These are phyloP conservation scores for Parauchenoglanis ngamensis DNA, from an alignment of 2,797 vertebrate genomes.

Conservation along the genomic window DNA sequence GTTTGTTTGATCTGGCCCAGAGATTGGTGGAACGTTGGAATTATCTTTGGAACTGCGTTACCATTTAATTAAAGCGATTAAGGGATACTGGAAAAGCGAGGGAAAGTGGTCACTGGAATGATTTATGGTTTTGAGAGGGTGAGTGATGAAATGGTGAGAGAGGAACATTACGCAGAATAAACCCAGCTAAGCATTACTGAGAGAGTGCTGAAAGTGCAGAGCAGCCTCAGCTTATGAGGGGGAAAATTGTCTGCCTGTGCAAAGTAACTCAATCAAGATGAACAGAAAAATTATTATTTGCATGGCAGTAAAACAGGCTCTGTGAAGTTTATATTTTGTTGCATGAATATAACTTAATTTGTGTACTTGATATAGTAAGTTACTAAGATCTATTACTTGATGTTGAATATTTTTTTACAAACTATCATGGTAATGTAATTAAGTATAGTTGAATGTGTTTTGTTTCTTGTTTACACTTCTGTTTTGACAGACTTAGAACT, in stretches of 20 bases:
- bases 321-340: conserved; percentile 20
- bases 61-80: conserved; percentile 59
- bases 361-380: conserved; percentile 17
- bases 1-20: conserved; percentile 61
- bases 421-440: conserved; percentile 43
- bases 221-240: conserved; percentile 30
- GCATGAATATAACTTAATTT: conserved; percentile 29
- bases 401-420: conserved; percentile 23
- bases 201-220: conserved; percentile 51
- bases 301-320: not conserved
- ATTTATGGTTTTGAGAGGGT: conserved; percentile 48
- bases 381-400: conserved; percentile 32
- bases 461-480: conserved; percentile 1
- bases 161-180: conserved; percentile 48
- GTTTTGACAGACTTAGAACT: conserved; percentile 23
- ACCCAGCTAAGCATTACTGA: conserved; percentile 49
- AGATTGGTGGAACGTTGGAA: conserved; percentile 49
- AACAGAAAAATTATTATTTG: conserved; percentile 34
- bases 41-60: conserved; percentile 56
- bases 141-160: conserved; percentile 52
- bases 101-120: conserved; percentile 42
- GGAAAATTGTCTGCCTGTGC: conserved; percentile 8
- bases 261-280: conserved; percentile 26
- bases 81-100: conserved; percentile 48
- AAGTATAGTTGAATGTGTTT: conserved; percentile 11